Evolutionary conservation across 2,888 invertebrate species (phyloP), one percentile per base, ranked within the genome.

Genomic region (Pyralis farinalis): DNA sequence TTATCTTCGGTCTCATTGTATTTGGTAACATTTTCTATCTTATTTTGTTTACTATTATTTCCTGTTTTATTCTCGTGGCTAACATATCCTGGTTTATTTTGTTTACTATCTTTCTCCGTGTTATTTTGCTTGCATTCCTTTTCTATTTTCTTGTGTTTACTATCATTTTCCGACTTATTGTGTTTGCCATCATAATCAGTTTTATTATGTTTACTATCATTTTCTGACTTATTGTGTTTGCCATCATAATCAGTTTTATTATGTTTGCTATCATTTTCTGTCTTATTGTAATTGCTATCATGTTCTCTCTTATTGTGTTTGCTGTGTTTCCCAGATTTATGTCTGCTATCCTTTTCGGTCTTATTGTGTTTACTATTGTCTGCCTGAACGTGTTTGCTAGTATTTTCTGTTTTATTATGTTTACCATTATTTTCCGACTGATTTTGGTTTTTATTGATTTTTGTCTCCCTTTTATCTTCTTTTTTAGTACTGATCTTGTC

Each of bases 171-270:
- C 33, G 55, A 40, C 37, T 46, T 46, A 35, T 60, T 51, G 16
- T 49, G 16, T 51, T 33, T 54, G 54, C 63, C 77, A 78, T 2
- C 35, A 41, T 58, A 62, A 74, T 65, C 78, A 78, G 5, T 41
- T 25, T 25, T 55, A 16, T 16, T 16, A 4, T 16, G 16, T 22
- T 40, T 45, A 11, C 39, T 43, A 1, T 44, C 36, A 40, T 42
- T 46, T 43, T 16, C 16, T 4, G 36, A 12, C 40, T 38, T 44
- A 31, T 39, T 42, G 37, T 34, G 44, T 43, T 62, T 51, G 43
- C 46, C 41, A 39, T 49, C 51, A 49, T 65, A 55, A 43, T 62
- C 57, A 33, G 55, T 40, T 37, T 46, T 46, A 35, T 60, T 51
- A 16, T 49, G 16, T 51, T 33, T 54, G 54, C 63, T 77, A 78